Conservation (phyloP, 1,140 invertebrate species). For the Thrips palmi region DNA sequence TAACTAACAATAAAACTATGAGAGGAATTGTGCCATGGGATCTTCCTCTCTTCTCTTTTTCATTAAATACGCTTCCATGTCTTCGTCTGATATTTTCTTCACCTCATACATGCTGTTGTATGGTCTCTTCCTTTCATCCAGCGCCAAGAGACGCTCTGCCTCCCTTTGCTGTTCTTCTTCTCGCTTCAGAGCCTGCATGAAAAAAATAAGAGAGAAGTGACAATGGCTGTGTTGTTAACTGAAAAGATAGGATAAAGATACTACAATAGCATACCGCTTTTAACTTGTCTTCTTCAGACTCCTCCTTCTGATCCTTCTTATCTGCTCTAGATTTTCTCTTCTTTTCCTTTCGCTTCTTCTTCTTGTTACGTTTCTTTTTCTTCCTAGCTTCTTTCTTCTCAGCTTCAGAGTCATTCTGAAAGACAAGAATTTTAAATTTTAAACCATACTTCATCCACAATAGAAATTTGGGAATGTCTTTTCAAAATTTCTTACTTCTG, state of each 20-base stretch:
- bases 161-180: constrained; percentile 42
- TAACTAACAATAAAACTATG: no score
- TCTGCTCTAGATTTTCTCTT: constrained; percentile 19
- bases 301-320: constrained; percentile 21
- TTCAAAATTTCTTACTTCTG: not conserved
- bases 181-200: constrained; percentile 36
- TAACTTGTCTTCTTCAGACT: constrained; percentile 29
- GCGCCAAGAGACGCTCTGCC: constrained; percentile 41
- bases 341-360: constrained; percentile 31
- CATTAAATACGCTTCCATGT: constrained; percentile 85
- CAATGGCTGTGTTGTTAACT: not conserved
- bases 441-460: constrained; percentile 6
- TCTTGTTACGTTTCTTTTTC: constrained; percentile 30
- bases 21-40: constrained; percentile 80
- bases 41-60: constrained; percentile 72
- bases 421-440: not conserved
- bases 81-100: constrained; percentile 70
- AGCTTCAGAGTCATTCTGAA: constrained; percentile 28
- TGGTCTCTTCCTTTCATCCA: constrained; percentile 76
- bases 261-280: constrained; percentile 23
- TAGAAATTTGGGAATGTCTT: not conserved
- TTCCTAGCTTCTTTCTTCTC: constrained; percentile 50
- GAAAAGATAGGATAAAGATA: not conserved
- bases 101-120: constrained; percentile 81
- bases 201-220: constrained; percentile 1